Evolutionary conservation across 2,797 vertebrate genomes (phyloP), one percentile per base, ranked within the genome.

Genomic region (Myotis planiceps): DNA sequence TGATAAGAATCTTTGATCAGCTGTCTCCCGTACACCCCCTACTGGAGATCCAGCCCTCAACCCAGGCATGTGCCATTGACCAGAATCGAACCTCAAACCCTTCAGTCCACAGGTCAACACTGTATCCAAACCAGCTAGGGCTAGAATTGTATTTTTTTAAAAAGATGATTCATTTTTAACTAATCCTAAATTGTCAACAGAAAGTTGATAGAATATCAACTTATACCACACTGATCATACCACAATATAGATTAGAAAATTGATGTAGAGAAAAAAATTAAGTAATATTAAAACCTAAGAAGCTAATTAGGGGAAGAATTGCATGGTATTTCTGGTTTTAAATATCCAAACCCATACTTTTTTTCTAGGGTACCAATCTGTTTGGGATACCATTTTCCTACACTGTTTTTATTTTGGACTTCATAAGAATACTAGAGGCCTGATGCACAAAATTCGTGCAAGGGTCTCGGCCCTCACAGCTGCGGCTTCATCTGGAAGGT

Each of bases 191-290:
- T 34, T 65, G 16, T 68, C 23, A 89, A 68, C n/a, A 58, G 58
- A 68, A 80, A 69, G 13, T 4, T 69, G 23, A 63, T 55, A 53
- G 5, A 82, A 60, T 81, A 39, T 85, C 21, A 92, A 95, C 37
- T 66, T 80, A 58, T 37, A 34, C 1, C 2, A 53, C 9, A 47
- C 25, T 45, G 15, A 86, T 65, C 58, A 60, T 55, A 69, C 21
- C 14, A 71, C 49, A 72, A 39, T 55, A 45, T 72, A 42, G 39
- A 68, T 90, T 49, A 72, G 9, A 89, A 71, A 76, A 86, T 8
- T 75, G 12, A 45, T n/a, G 2, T 47, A 79, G 25, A 95, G 45
- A 94, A 90, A 86, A 86, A 55, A 72, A 47, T n/a, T 78, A 88
- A 76, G 25, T 80, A 72, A 47, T 32, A 49, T 65, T 51, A 76